Evolutionary conservation across 1,140 invertebrate species (phyloP).

Genomic region (Drosophila navojoa): DNA sequence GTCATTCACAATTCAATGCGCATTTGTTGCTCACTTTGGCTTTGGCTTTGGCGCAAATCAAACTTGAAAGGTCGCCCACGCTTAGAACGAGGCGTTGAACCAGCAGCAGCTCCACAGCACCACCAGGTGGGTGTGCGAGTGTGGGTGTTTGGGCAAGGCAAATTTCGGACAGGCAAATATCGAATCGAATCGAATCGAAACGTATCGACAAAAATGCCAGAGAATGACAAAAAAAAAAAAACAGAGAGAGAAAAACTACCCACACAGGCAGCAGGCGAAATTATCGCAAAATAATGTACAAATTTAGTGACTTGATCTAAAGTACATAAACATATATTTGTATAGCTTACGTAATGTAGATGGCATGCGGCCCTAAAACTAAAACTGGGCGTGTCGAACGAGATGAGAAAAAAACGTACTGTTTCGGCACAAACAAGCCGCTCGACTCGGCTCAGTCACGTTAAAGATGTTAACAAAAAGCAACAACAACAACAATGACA

Average conservation of each 20-base stretch:
- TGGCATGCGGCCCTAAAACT: constrained; percentile 50
- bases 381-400: constrained; percentile 39
- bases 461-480: constrained; percentile 50
- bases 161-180: constrained; percentile 47
- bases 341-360: constrained; percentile 45
- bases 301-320: constrained; percentile 38
- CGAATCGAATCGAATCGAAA: constrained; percentile 31
- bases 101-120: constrained; percentile 31
- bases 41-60: constrained; percentile 67
- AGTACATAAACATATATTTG: constrained; percentile 17
- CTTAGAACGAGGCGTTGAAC: constrained; percentile 79
- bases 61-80: constrained; percentile 76
- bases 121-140: constrained; percentile 28
- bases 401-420: constrained; percentile 1
- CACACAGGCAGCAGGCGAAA: constrained; percentile 28
- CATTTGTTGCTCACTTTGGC: constrained; percentile 49
- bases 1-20: constrained; percentile 72
- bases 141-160: constrained; percentile 45
- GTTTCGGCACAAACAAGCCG: constrained; percentile 33
- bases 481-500: constrained; percentile 16
- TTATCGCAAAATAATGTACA: constrained; percentile 14
- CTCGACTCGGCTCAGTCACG: constrained; percentile 35
- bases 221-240: constrained; percentile 12
- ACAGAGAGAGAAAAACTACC: constrained; percentile 1
- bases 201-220: constrained; percentile 34